A percentile compares a stretch with the other conserved stretches of the same genome.
phyloP scores from a whole-genome alignment of 1,140 invertebrate genomes.

The Pseudomyrmex flavicornis region DNA sequence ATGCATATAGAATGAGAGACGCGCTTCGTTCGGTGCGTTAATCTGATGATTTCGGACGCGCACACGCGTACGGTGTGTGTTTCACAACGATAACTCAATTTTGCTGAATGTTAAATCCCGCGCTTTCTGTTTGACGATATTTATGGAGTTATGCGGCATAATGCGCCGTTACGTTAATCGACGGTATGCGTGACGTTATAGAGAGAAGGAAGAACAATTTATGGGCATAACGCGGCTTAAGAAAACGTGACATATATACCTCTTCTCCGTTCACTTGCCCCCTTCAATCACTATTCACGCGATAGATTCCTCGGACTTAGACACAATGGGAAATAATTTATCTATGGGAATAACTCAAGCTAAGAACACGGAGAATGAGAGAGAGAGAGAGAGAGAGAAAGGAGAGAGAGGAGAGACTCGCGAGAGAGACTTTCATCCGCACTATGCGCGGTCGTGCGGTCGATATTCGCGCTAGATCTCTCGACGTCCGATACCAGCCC shows the following conservation, averaged over 20 bases:
- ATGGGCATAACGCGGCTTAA: conserved; percentile 17
- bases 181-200: conserved; percentile 6
- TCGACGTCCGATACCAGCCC: conserved; percentile 43
- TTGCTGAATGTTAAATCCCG: conserved; percentile 8
- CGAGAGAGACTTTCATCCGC: background rate
- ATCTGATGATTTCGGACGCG: too few relatives aligned
- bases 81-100: conserved; percentile 20
- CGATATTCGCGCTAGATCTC: conserved; percentile 50
- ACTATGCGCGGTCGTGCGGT: conserved; percentile 1
- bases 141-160: background rate
- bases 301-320: conserved; percentile 47
- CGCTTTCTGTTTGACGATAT: conserved; percentile 19
- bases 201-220: conserved; percentile 32
- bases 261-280: conserved; percentile 37
- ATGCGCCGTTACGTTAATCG: conserved; percentile 22
- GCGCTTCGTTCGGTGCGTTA: too few relatives aligned
- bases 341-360: conserved; percentile 56
- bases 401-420: too few relatives aligned
- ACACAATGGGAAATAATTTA: conserved; percentile 60
- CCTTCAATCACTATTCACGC: conserved; percentile 52
- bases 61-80: too few relatives aligned
- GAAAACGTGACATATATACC: conserved; percentile 47
- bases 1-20: too few relatives aligned
- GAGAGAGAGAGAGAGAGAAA: too few relatives aligned
- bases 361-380: conserved; percentile 23